Evolutionary conservation across 2,888 invertebrate species (phyloP).

Genomic region (Cantharis rustica): DNA sequence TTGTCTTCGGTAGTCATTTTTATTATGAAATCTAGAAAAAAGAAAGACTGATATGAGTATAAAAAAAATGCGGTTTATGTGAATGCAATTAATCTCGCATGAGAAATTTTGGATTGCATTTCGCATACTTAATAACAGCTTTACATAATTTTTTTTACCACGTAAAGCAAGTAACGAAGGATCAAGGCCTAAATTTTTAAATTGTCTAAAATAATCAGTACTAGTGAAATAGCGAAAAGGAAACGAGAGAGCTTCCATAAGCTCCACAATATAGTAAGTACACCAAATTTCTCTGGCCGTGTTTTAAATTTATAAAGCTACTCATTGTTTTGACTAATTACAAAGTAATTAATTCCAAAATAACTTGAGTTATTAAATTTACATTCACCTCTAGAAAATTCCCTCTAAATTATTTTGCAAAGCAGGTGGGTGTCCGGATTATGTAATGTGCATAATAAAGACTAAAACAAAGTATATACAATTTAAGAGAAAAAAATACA

Average conservation of each 20-base stretch:
- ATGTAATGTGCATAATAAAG: neutral
- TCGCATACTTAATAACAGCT: neutral
- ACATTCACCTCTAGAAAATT: neutral
- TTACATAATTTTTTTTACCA: neutral
- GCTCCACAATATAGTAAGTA: neutral
- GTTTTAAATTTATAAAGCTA: neutral
- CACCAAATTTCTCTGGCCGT: neutral
- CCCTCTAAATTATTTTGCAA: neutral
- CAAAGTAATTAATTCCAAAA: neutral
- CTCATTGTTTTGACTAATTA: neutral
- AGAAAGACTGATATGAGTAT: neutral
- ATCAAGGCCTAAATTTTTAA: neutral
- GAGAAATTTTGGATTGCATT: neutral
- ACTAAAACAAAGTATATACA: neutral
- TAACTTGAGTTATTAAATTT: neutral
- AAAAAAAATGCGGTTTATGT: neutral
- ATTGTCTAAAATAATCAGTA: neutral
- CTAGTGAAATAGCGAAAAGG: neutral
- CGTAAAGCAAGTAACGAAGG: neutral
- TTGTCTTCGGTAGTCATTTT: conserved; percentile 54
- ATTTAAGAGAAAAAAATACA: neutral
- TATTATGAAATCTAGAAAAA: neutral
- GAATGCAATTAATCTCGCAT: neutral
- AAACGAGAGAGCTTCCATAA: neutral
- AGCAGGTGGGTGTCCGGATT: neutral